These are phyloP conservation scores for Sinonovacula constricta DNA, from an alignment of 1,140 invertebrate species.

Conservation along the genomic window DNA sequence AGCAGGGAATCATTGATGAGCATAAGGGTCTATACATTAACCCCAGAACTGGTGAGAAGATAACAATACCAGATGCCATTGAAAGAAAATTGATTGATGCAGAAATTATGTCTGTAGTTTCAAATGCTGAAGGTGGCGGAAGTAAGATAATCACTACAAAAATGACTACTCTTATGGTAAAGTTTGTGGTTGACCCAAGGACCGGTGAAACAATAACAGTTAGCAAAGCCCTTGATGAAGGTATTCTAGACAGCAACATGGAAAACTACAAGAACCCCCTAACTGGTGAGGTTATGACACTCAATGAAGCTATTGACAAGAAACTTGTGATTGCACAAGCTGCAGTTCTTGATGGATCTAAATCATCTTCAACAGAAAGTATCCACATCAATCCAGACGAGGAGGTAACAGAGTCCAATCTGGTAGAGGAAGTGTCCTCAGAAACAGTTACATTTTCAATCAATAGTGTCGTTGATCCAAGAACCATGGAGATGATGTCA, in stretches of 20 bases:
- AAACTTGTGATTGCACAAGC: slow-evolving; percentile 70
- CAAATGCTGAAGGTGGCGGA: slow-evolving; percentile 68
- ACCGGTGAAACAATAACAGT: slow-evolving; percentile 88
- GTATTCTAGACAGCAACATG: slow-evolving; percentile 89
- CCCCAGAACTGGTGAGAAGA: slow-evolving; percentile 85
- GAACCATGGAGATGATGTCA: slow-evolving; percentile 87
- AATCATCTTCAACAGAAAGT: slow-evolving; percentile 59
- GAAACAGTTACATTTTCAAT: slow-evolving; percentile 77
- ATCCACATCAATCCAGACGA: slow-evolving; percentile 75
- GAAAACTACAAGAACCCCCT: slow-evolving; percentile 87
- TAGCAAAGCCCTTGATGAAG: slow-evolving; percentile 90
- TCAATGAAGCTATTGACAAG: slow-evolving; percentile 76
- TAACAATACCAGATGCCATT: slow-evolving; percentile 91
- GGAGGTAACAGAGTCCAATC: slow-evolving; percentile 71
- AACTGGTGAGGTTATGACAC: slow-evolving; percentile 84
- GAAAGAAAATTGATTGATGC: slow-evolving; percentile 83
- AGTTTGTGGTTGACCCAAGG: slow-evolving; percentile 89
- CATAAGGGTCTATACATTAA: slow-evolving; percentile 88
- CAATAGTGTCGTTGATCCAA: slow-evolving; percentile 88
- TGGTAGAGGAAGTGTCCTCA: slow-evolving; percentile 73
- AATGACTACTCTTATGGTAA: slow-evolving; percentile 89
- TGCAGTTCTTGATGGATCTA: slow-evolving; percentile 65
- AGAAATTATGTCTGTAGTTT: slow-evolving; percentile 82
- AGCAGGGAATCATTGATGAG: slow-evolving; percentile 90
- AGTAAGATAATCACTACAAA: slow-evolving; percentile 84